Evolutionary conservation across 2,888 invertebrate genomes (phyloP).

Genomic region (Cancer borealis): DNA sequence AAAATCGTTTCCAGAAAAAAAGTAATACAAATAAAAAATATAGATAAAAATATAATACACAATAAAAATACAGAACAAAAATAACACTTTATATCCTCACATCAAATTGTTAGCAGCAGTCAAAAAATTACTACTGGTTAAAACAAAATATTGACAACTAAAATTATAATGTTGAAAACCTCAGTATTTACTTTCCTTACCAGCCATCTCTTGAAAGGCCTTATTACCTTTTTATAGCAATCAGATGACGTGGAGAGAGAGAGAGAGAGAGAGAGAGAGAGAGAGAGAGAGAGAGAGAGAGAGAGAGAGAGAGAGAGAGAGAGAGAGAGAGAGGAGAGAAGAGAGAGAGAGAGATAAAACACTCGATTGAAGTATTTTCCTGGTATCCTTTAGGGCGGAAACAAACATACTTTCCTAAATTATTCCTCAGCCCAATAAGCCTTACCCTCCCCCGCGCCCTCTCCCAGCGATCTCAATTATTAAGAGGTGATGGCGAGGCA

Average conservation of each 20-base stretch:
- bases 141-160: not conserved
- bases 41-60: too few species aligned
- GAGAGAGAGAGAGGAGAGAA: not conserved
- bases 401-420: conserved; percentile 9
- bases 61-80: too few species aligned
- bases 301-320: not conserved
- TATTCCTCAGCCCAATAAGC: conserved; percentile 2
- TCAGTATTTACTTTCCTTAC: not conserved
- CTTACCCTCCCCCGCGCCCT: not conserved
- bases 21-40: too few species aligned
- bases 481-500: not conserved
- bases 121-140: not conserved
- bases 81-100: too few species aligned
- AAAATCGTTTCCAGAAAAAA: too few species aligned
- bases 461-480: conserved; percentile 1
- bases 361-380: not conserved
- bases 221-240: too few species aligned
- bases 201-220: not conserved
- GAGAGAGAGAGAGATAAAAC: not conserved
- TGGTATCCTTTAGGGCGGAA: not conserved
- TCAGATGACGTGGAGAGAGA: too few species aligned
- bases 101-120: too few species aligned
- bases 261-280: not conserved
- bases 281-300: conserved; percentile 1
- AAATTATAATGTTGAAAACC: not conserved